Base-by-base conservation (phyloP, 35 echinoderm and acorn worm species). In the Eucidaris tribuloides region DNA sequence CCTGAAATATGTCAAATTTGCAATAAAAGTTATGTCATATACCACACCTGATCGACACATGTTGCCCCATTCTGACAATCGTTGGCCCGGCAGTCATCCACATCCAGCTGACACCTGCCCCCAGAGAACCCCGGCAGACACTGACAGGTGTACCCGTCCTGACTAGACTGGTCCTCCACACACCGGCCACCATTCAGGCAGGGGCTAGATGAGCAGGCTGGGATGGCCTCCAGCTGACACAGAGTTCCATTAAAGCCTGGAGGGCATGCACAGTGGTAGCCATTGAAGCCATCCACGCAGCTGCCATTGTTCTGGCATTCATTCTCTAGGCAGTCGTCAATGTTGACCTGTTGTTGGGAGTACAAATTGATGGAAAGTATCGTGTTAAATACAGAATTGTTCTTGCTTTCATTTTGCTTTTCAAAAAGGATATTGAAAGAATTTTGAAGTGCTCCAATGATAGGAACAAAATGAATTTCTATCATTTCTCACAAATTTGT, bases 261-360 rank as follows among this genome's bases (percentile, higher is more conserved):
- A 0, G 58, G 84, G 36, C 94, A 97, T 3, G 15, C 27, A 37
- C 94, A 97, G 22, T 40, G 52, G 42, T 52, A 97, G 34, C 45
- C 45, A 36, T 39, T 50, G 3, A 86, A 23, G 2, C 29, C 63
- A 76, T 92, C 85, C 3, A 85, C 25, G 44, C 94, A 97, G 3
- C 85, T 97, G 11, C 65, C 94, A 83, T 49, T 70, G 54, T 97
- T 92, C 11, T 85, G 31, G 37, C 94, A 97, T 44, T 29, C 85
- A 84, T 20, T 44, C 35, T 0, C 56, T 2, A 74, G 19, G 45
- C 91, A 93, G 36, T 93, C 79, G 60, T 93, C 77, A 11, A 80
- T 40, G 34, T 88, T 83, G 38, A 74, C 23, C 68, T 74, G 68
- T 74, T 38, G 15, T 24, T 3, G n/a, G n/a, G n/a, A n/a, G n/a